Base-by-base conservation (phyloP, 1,140 invertebrate genomes). In the Penaeus chinensis region DNA sequence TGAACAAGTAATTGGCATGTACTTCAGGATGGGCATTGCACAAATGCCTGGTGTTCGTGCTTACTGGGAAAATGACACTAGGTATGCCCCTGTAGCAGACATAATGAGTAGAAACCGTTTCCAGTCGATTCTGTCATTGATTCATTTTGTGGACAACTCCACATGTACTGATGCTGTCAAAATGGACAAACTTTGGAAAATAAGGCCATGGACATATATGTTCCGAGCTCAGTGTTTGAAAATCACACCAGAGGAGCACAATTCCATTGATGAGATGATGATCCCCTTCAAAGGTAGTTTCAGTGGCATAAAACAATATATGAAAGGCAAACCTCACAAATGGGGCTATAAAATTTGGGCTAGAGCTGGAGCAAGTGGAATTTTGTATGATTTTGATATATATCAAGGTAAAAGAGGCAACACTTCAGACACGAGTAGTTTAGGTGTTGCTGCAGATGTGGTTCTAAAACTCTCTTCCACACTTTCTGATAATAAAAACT, bases 191-290 rank as follows among this genome's bases (percentile, higher is more conserved):
- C n/a, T n/a, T n/a, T n/a, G n/a, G n/a, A n/a, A n/a, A n/a, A n/a
- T n/a, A n/a, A n/a, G n/a, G n/a, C n/a, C 71, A 76, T 27, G 42
- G 24, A 47, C 76, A 37, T n/a, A 78, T 27, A 11, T 78, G 42
- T 78, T 47, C 76, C 76, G n/a, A n/a, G n/a, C n/a, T n/a, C 20
- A 71, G 69, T 79, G 77, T 79, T n/a, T 79, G 77, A 79, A 60
- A 22, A 79, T 79, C 77, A 79, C 77, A 60, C 77, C 77, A 79
- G 77, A 79, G 54, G 77, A 79, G 77, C 77, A 79, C 77, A 79
- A 79, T 79, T 79, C 77, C 32, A 79, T 79, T 79, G 77, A 60
- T 79, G 77, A 79, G 22, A 79, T 79, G 77, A 79, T 79, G 32
- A 79, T 10, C 32, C 77, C 77, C 22, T 79, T 79, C 77, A 79